Evolutionary conservation across 2,888 invertebrate genomes (phyloP).

Genomic region (Halocaridina rubra): DNA sequence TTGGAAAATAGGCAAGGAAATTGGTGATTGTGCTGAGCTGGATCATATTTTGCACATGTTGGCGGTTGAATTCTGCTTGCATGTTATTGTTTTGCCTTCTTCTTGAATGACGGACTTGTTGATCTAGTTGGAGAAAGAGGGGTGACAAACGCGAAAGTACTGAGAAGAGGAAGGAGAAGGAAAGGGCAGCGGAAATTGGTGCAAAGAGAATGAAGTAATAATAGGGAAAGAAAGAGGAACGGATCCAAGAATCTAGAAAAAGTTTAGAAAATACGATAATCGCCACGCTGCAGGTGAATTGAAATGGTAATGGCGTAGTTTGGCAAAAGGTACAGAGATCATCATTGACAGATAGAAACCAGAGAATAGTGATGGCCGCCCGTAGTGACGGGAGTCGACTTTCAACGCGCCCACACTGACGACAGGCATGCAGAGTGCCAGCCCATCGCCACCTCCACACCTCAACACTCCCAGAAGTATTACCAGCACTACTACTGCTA

Average conservation of each 20-base stretch:
- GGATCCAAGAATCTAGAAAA: too few species aligned
- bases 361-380: slow-evolving; percentile 44
- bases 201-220: not conserved
- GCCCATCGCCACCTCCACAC: slow-evolving; percentile 38
- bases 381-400: slow-evolving; percentile 33
- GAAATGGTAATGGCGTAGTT: slow-evolving; percentile 16
- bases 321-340: too few species aligned
- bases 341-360: slow-evolving; percentile 9
- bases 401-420: slow-evolving; percentile 41
- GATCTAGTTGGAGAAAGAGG: not conserved
- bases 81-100: too few species aligned
- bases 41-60: too few species aligned
- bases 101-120: not conserved
- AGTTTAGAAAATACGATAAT: not conserved
- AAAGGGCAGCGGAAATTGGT: not conserved
- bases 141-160: not conserved
- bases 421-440: slow-evolving; percentile 46
- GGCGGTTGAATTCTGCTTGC: too few species aligned
- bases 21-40: too few species aligned
- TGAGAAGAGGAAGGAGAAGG: not conserved
- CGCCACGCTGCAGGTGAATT: slow-evolving; percentile 31
- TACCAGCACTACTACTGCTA: not conserved
- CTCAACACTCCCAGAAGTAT: slow-evolving; percentile 12
- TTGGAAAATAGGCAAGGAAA: too few species aligned
- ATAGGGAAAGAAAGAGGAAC: too few species aligned